A percentile compares a stretch with the other conserved stretches of the same genome.
These are phyloP conservation scores for Lagopus leucura DNA, from an alignment of 2,113 vertebrate genomes.

Conservation along the genomic window DNA sequence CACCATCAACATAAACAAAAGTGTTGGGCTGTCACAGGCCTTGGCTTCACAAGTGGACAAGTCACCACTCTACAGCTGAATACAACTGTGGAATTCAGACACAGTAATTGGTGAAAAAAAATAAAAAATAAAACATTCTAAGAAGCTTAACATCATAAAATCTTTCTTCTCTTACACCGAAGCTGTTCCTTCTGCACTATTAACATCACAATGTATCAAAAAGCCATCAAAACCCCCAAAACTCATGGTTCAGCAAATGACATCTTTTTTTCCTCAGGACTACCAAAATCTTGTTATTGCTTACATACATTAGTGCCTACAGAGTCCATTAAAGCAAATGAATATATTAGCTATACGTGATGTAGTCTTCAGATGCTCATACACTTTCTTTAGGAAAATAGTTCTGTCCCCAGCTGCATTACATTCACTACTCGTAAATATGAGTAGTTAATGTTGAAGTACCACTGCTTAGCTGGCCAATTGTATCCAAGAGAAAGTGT, in stretches of 20 bases:
- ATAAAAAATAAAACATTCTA: background rate
- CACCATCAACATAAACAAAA: background rate
- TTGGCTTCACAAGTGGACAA: background rate
- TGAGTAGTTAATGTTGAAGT: background rate
- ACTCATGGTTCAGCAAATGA: background rate
- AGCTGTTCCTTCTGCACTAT: background rate
- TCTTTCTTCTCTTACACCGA: background rate
- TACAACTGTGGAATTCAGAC: background rate
- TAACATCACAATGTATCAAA: background rate
- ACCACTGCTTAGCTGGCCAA: background rate
- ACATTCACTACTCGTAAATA: background rate
- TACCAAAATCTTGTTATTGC: background rate
- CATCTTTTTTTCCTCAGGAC: background rate
- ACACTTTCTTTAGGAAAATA: background rate
- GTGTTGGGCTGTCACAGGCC: background rate
- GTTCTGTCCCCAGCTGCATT: background rate
- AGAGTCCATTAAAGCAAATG: background rate
- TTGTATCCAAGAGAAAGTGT: background rate
- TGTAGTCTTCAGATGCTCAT: background rate
- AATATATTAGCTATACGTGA: background rate
- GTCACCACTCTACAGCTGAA: background rate
- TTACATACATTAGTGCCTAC: background rate
- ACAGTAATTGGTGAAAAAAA: background rate
- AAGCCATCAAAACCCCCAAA: background rate
- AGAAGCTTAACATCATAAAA: background rate